Percentiles rank a stretch among this genome's conserved stretches.
Conservation (phyloP, 2,888 invertebrate species). For the Proisotoma minuta region DNA sequence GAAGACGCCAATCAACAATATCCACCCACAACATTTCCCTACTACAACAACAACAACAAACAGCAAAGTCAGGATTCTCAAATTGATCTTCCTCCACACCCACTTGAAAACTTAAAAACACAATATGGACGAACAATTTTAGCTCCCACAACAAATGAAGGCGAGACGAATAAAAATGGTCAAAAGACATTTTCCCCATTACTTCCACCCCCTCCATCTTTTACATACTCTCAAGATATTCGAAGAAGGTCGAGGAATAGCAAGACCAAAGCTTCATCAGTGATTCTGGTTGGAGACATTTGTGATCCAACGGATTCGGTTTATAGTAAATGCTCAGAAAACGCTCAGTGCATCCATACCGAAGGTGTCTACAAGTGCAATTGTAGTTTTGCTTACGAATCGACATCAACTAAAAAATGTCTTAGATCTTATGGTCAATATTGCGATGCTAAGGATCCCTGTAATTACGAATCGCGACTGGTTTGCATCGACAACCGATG, state of each 20-base stretch:
- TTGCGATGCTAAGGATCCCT: slow-evolving; percentile 24
- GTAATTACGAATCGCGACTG: slow-evolving; percentile 25
- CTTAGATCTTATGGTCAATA: slow-evolving; percentile 25
- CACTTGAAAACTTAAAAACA: no score
- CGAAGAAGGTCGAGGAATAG: slow-evolving; percentile 22
- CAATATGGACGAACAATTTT: no score
- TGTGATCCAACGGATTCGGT: slow-evolving; percentile 30
- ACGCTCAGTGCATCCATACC: slow-evolving; percentile 20
- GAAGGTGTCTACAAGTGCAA: slow-evolving; percentile 23
- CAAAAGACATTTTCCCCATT: no score
- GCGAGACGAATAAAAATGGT: no score
- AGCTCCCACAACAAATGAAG: no score
- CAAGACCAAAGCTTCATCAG: not conserved
- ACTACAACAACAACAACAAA: not conserved
- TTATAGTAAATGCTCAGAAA: slow-evolving; percentile 26
- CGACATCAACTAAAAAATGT: slow-evolving; percentile 25
- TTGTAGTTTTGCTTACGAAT: slow-evolving; percentile 10
- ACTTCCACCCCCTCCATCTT: not conserved
- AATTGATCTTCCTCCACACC: no score
- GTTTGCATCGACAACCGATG: slow-evolving; percentile 32
- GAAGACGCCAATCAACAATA: not conserved
- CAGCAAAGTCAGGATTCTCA: no score
- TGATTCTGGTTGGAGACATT: slow-evolving; percentile 28
- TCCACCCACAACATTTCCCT: not conserved
- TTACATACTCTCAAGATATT: not conserved